A percentile compares a stretch with the other conserved stretches of the same genome.
These are phyloP conservation scores for Sebastes matsubarae DNA, from an alignment of 2,797 vertebrate species.

Conservation along the genomic window DNA sequence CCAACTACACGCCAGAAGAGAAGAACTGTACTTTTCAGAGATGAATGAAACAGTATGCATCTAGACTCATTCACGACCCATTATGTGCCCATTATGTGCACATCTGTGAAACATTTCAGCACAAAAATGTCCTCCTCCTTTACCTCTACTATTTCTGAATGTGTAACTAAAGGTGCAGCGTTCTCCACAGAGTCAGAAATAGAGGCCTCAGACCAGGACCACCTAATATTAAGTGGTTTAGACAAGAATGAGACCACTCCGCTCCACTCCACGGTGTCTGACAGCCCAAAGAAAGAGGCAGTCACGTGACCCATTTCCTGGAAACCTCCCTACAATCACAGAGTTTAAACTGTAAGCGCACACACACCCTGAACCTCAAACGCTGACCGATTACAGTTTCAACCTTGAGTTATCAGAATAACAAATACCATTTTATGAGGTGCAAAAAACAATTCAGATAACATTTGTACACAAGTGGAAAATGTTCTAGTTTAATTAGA, in stretches of 20 bases:
- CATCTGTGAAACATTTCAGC: conserved; percentile 58
- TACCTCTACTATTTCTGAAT: conserved; percentile 18
- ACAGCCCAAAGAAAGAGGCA: background rate
- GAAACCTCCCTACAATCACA: conserved; percentile 54
- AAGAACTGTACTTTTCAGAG: too few relatives aligned
- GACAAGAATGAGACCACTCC: conserved; percentile 45
- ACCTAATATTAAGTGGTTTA: conserved; percentile 59
- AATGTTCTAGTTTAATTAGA: background rate
- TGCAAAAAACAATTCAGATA: background rate
- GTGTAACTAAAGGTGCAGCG: conserved; percentile 39
- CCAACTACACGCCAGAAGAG: too few relatives aligned
- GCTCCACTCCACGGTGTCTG: conserved; percentile 16
- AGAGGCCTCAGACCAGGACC: conserved; percentile 22
- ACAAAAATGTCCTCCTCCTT: conserved; percentile 16
- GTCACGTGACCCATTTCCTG: conserved; percentile 46
- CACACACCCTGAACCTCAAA: background rate
- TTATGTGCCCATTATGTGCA: conserved; percentile 6
- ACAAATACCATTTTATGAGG: background rate
- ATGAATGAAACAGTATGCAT: conserved; percentile 3
- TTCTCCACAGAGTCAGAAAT: conserved; percentile 40
- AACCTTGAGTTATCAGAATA: conserved; percentile 1
- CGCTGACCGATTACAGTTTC: conserved; percentile 26
- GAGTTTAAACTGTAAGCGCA: conserved; percentile 15
- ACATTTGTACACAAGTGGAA: background rate
- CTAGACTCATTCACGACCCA: background rate